A percentile compares a stretch with the other conserved stretches of the same genome.
phyloP scores from a whole-genome alignment of 2,797 vertebrate species.

The Toxotes lorentzi region DNA sequence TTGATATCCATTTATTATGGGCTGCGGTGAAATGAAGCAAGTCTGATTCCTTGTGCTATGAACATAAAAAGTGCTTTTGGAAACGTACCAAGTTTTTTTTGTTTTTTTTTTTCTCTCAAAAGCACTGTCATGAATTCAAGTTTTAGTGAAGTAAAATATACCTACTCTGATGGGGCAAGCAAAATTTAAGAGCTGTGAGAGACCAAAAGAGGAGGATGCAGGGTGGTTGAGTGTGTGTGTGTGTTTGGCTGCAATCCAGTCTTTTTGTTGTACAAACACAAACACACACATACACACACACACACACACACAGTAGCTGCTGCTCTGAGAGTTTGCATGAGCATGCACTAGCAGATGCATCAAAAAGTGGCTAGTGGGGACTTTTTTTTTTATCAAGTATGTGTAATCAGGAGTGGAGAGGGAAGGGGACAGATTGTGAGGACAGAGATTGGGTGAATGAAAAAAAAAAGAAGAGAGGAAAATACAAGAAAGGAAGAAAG shows the following conservation, averaged over 20 bases:
- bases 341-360: constrained; percentile 10
- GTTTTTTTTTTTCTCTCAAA: constrained; percentile 43
- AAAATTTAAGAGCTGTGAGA: constrained; percentile 24
- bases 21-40: constrained; percentile 20
- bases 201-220: constrained; percentile 28
- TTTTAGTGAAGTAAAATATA: constrained; percentile 50
- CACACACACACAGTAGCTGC: background rate
- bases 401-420: constrained; percentile 38
- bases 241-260: constrained; percentile 30
- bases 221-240: background rate
- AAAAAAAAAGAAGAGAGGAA: constrained; percentile 18
- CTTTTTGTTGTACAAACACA: constrained; percentile 11
- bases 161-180: constrained; percentile 26
- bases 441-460: constrained; percentile 10
- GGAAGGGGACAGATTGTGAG: constrained; percentile 16
- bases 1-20: constrained; percentile 1
- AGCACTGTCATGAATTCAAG: constrained; percentile 19
- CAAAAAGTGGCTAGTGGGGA: constrained; percentile 27
- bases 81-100: constrained; percentile 38
- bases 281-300: background rate
- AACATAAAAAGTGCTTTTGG: constrained; percentile 27
- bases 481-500: constrained; percentile 13
- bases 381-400: constrained; percentile 10
- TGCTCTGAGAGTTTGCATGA: constrained; percentile 29
- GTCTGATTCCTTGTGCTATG: constrained; percentile 21